These are phyloP conservation scores for Carduelis carduelis DNA, from an alignment of 2,797 vertebrate species.

Conservation along the genomic window DNA sequence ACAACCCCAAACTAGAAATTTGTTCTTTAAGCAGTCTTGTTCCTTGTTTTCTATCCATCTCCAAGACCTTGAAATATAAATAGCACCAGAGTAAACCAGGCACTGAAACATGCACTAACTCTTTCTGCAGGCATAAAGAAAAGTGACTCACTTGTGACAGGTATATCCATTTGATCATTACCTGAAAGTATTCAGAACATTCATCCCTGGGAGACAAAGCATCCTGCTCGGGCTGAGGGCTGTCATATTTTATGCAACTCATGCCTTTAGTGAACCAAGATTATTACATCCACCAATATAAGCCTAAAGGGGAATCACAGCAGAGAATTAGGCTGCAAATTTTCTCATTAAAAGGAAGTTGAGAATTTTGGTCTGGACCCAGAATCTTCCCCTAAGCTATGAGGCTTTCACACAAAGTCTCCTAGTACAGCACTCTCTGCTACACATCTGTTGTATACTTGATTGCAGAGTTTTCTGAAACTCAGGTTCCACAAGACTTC, in stretches of 20 bases:
- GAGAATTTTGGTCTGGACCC: not conserved
- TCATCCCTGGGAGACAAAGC: not conserved
- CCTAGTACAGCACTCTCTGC: not conserved
- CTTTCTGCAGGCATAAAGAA: constrained; percentile 4
- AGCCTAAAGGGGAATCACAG: not conserved
- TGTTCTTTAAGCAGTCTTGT: not conserved
- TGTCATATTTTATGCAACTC: constrained; percentile 18
- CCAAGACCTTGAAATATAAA: constrained; percentile 4
- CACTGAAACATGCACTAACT: not conserved
- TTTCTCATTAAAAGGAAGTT: not conserved
- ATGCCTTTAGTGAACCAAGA: not conserved
- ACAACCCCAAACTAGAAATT: not conserved
- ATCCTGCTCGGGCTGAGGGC: not conserved
- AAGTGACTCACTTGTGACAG: not conserved
- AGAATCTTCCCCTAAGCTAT: not conserved
- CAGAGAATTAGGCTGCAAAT: not conserved
- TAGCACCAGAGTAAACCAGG: not conserved
- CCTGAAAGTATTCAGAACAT: constrained; percentile 5
- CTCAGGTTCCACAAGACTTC: not conserved
- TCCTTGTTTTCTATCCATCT: not conserved
- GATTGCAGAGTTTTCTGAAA: not conserved
- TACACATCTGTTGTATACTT: not conserved
- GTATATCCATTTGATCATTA: constrained; percentile 17
- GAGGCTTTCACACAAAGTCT: not conserved
- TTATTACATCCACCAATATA: not conserved